Percentiles rank a stretch among this genome's conserved stretches.
Evolutionary conservation across 1,140 invertebrate species (phyloP).

Genomic region (Andrena cerasifolii): DNA sequence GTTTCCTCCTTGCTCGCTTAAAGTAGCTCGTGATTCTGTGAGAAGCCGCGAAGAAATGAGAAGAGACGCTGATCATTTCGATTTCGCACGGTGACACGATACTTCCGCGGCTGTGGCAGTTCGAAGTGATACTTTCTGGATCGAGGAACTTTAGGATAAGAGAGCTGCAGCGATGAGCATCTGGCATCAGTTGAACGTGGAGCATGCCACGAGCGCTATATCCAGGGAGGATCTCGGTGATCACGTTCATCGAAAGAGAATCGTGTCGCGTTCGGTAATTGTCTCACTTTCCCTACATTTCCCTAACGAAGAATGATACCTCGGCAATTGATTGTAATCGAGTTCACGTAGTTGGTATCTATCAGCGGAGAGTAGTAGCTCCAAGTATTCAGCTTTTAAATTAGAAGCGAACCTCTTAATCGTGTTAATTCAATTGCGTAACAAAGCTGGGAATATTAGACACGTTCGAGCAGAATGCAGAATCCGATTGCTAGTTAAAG

Average conservation of each 20-base stretch:
- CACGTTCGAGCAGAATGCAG: background rate
- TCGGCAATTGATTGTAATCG: too few species aligned
- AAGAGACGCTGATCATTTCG: too few species aligned
- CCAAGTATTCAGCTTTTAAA: too few species aligned
- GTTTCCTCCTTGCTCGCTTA: too few species aligned
- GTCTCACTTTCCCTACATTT: too few species aligned
- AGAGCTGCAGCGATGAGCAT: slow-evolving; percentile 82
- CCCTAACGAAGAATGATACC: too few species aligned
- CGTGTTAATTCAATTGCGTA: background rate
- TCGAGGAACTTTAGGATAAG: background rate
- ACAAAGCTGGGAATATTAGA: too few species aligned
- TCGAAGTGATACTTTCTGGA: background rate
- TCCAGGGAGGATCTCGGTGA: slow-evolving; percentile 84
- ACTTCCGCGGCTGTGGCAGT: too few species aligned
- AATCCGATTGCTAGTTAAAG: background rate
- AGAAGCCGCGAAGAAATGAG: background rate
- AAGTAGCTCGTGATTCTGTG: background rate
- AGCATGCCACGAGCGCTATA: slow-evolving; percentile 84
- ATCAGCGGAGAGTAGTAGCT: too few species aligned
- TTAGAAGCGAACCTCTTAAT: too few species aligned
- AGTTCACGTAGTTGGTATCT: too few species aligned
- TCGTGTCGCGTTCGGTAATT: slow-evolving; percentile 24
- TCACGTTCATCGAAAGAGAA: slow-evolving; percentile 79
- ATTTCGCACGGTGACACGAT: background rate
- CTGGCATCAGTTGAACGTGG: slow-evolving; percentile 86